Conservation (phyloP, 2,888 invertebrate species). For the Perizoma affinitatum region DNA sequence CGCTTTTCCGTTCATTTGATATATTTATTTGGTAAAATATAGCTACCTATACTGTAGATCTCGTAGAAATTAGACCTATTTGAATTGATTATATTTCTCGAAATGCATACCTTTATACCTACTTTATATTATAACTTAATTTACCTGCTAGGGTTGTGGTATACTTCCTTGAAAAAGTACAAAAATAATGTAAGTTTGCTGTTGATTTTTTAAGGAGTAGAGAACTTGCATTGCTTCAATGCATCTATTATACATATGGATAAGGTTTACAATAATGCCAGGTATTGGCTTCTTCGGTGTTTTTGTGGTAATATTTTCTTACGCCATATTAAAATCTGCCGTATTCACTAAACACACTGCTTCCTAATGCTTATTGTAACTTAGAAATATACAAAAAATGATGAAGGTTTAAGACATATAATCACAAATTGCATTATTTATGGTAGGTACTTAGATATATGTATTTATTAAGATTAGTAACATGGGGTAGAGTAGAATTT, state of each 20-base stretch:
- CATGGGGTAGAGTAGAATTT: constrained; percentile 33
- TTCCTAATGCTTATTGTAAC: constrained; percentile 64
- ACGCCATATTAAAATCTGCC: constrained; percentile 47
- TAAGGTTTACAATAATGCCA: constrained; percentile 28
- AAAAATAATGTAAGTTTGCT: constrained; percentile 22
- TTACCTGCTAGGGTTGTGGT: constrained; percentile 36
- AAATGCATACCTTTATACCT: constrained; percentile 26
- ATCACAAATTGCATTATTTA: too few species aligned
- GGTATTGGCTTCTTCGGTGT: too few species aligned
- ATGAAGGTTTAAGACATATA: too few species aligned
- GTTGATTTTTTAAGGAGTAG: constrained; percentile 31
- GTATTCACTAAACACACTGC: constrained; percentile 61
- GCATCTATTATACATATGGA: constrained; percentile 42
- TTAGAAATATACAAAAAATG: constrained; percentile 10
- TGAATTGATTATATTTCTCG: constrained; percentile 33
- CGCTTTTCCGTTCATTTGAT: too few species aligned
- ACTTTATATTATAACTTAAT: constrained; percentile 11
- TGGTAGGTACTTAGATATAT: too few species aligned
- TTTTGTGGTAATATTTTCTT: constrained; percentile 4
- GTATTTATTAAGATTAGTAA: constrained; percentile 7
- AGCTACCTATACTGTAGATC: constrained; percentile 40
- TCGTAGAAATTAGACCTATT: constrained; percentile 45
- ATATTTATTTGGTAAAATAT: too few species aligned
- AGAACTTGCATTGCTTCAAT: constrained; percentile 46
- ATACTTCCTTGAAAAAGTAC: constrained; percentile 21